Conservation (phyloP, 2,797 vertebrate species). For the Eleutherodactylus coqui region DNA sequence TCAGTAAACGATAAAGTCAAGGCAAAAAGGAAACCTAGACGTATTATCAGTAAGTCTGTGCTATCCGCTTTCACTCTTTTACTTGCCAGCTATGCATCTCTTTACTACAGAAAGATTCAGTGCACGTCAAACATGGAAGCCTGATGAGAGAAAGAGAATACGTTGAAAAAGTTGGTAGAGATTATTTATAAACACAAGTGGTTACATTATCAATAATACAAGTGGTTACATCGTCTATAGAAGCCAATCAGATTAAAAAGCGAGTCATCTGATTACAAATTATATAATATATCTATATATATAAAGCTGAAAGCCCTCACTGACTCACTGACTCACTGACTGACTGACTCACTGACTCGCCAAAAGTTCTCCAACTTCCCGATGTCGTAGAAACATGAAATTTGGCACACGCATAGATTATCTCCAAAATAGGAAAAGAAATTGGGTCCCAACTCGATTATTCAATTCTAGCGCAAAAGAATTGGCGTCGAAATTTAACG, state of each 20-base stretch:
- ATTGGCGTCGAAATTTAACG: no score
- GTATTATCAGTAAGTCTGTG: slow-evolving; percentile 80
- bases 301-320: no score
- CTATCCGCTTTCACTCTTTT: slow-evolving; percentile 77
- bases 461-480: no score
- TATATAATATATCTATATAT: neutral
- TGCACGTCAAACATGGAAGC: slow-evolving; percentile 25
- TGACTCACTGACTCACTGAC: no score
- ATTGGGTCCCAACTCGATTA: no score
- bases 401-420: no score
- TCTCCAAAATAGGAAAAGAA: no score
- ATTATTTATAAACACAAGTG: neutral
- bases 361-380: no score
- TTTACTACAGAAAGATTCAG: slow-evolving; percentile 72
- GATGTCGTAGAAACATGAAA: no score
- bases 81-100: slow-evolving; percentile 78
- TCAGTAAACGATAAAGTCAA: slow-evolving; percentile 80
- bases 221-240: neutral
- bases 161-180: neutral
- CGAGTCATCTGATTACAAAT: neutral
- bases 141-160: neutral
- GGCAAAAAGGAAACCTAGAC: slow-evolving; percentile 78
- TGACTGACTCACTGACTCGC: no score
- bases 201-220: neutral
- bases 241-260: neutral